A percentile compares a stretch with the other conserved stretches of the same genome.
These are phyloP conservation scores for Lycocerus yunnanus DNA, from an alignment of 2,888 invertebrate species.

Conservation along the genomic window DNA sequence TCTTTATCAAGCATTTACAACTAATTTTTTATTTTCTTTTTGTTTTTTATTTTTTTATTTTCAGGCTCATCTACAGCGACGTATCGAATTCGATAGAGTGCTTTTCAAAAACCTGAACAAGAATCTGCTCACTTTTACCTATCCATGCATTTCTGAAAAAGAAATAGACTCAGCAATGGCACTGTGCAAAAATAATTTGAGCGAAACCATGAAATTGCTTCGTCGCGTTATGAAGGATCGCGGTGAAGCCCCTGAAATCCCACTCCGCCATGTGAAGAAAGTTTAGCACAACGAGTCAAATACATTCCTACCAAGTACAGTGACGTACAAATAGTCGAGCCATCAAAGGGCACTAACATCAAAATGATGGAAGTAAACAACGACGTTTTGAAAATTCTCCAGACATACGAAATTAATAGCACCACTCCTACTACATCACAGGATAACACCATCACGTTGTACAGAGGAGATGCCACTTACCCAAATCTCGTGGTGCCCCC, in stretches of 20 bases:
- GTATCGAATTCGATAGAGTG: not conserved
- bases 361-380: conserved; percentile 6
- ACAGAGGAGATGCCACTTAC: not conserved
- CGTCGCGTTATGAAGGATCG: not conserved
- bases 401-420: not conserved
- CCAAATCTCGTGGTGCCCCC: not conserved
- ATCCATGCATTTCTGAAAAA: conserved; percentile 6
- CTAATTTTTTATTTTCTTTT: no score
- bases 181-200: conserved; percentile 5
- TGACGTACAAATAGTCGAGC: conserved; percentile 19
- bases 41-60: no score
- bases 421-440: no score
- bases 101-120: conserved; percentile 4
- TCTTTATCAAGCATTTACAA: no score
- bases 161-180: conserved; percentile 11
- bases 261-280: not conserved
- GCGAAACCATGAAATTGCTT: conserved; percentile 7
- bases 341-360: not conserved
- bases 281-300: not conserved
- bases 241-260: not conserved
- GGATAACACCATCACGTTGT: not conserved
- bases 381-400: not conserved
- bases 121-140: not conserved
- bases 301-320: conserved; percentile 21
- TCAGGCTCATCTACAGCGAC: not conserved